Percentiles rank a stretch among this genome's conserved stretches.
These are phyloP conservation scores for Lepilemur ruficaudatus DNA, from an alignment of 2,797 vertebrate genomes.

Conservation along the genomic window DNA sequence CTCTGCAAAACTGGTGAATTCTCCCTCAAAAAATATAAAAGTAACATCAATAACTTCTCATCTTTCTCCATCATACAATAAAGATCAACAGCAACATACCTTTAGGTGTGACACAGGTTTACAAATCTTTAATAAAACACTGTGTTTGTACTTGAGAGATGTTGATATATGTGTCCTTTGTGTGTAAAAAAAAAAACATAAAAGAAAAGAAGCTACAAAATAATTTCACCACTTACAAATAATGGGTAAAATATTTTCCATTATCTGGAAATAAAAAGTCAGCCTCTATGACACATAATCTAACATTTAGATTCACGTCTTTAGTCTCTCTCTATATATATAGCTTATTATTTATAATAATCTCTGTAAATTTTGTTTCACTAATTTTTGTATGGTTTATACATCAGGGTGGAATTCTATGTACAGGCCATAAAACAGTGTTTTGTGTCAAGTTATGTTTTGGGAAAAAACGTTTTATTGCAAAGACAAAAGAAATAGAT, in stretches of 20 bases:
- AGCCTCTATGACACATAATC: background rate
- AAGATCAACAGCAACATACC: slow-evolving; percentile 3
- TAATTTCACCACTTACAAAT: background rate
- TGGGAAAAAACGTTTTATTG: background rate
- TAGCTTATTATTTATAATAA: slow-evolving; percentile 46
- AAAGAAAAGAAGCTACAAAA: background rate
- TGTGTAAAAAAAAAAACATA: background rate
- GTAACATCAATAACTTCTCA: background rate
- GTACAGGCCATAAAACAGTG: background rate
- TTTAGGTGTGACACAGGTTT: background rate
- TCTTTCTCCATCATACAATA: background rate
- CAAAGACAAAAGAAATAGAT: background rate
- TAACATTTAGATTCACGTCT: slow-evolving; percentile 24
- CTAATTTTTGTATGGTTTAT: slow-evolving; percentile 31
- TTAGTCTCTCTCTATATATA: slow-evolving; percentile 37
- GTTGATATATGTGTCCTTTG: background rate
- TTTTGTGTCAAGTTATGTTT: background rate
- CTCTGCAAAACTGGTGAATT: background rate
- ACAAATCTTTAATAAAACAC: slow-evolving; percentile 29
- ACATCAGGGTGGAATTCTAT: background rate
- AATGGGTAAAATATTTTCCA: background rate
- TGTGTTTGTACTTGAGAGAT: background rate
- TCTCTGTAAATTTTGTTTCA: background rate
- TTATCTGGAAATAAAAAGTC: background rate
- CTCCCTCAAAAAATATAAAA: background rate